These are phyloP conservation scores for Marasmarcha lunaedactyla DNA, from an alignment of 2,888 invertebrate genomes.

Conservation along the genomic window DNA sequence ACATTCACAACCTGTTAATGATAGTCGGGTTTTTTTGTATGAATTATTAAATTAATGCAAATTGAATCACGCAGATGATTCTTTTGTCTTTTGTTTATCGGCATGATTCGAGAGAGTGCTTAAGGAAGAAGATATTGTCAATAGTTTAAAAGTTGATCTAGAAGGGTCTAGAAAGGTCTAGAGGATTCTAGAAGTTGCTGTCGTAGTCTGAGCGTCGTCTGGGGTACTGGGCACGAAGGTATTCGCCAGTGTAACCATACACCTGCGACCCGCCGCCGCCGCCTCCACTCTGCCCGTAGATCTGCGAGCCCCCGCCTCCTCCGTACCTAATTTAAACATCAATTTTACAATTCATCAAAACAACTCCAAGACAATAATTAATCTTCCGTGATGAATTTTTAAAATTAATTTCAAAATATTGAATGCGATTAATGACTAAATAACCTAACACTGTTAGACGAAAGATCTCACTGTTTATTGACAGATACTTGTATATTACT, in stretches of 20 bases:
- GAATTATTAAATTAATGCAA: background rate
- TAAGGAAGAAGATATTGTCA: constrained; percentile 60
- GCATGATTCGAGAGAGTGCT: constrained; percentile 17
- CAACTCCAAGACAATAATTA: background rate
- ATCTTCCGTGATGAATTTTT: too few relatives aligned
- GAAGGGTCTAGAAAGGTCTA: constrained; percentile 16
- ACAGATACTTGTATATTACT: too few relatives aligned
- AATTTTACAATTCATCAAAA: constrained; percentile 5
- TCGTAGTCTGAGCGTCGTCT: constrained; percentile 82
- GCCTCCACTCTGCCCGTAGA: constrained; percentile 76
- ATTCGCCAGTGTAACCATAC: constrained; percentile 63
- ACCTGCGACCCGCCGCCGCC: constrained; percentile 72
- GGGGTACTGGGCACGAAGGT: constrained; percentile 67
- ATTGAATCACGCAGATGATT: background rate
- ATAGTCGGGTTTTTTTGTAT: constrained; percentile 25
- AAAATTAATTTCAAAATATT: too few relatives aligned
- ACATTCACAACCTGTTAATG: constrained; percentile 59
- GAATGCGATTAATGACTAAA: too few relatives aligned
- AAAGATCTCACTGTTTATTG: too few relatives aligned
- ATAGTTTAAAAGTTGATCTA: constrained; percentile 31
- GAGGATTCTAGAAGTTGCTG: constrained; percentile 76
- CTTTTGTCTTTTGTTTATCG: background rate
- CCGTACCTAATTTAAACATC: constrained; percentile 33
- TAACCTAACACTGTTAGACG: too few relatives aligned
- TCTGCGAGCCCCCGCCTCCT: constrained; percentile 74